phyloP scores from a whole-genome alignment of 2,888 invertebrate genomes.

The Gerris lacustris region DNA sequence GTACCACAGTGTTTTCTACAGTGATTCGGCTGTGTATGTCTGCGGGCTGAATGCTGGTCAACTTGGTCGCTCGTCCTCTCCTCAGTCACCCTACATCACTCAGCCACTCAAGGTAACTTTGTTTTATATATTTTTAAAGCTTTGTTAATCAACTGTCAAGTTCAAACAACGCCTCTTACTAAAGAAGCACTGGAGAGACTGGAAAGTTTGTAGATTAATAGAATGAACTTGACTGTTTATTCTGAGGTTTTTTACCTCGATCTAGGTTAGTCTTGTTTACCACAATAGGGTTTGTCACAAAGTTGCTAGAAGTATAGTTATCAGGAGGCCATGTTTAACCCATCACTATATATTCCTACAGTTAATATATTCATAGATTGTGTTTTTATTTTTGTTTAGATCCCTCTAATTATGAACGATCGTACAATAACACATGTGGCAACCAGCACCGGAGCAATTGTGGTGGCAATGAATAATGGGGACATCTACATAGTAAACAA shows the following conservation, averaged over 20 bases:
- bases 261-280: too few species aligned
- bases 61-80: slow-evolving; percentile 50
- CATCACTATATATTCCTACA: too few species aligned
- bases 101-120: slow-evolving; percentile 28
- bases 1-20: slow-evolving; percentile 50
- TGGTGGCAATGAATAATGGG: slow-evolving; percentile 36
- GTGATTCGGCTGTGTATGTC: slow-evolving; percentile 41
- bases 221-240: too few species aligned
- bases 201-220: too few species aligned
- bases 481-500: slow-evolving; percentile 59
- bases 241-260: too few species aligned
- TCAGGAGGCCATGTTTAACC: too few species aligned
- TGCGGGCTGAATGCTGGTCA: slow-evolving; percentile 79
- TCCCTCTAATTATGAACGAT: slow-evolving; percentile 17
- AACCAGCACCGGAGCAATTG: slow-evolving; percentile 18
- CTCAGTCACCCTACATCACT: slow-evolving; percentile 35
- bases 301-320: too few species aligned
- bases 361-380: too few species aligned
- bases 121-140: slow-evolving; percentile 32
- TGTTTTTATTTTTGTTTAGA: slow-evolving; percentile 16
- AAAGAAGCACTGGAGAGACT: too few species aligned
- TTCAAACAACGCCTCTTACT: too few species aligned
- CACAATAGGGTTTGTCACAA: too few species aligned
- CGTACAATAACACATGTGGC: slow-evolving; percentile 16
- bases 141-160: background rate